Evolutionary conservation across 2,888 invertebrate genomes (phyloP), one percentile per base, ranked within the genome.

Genomic region (Eupithecia tripunctaria): DNA sequence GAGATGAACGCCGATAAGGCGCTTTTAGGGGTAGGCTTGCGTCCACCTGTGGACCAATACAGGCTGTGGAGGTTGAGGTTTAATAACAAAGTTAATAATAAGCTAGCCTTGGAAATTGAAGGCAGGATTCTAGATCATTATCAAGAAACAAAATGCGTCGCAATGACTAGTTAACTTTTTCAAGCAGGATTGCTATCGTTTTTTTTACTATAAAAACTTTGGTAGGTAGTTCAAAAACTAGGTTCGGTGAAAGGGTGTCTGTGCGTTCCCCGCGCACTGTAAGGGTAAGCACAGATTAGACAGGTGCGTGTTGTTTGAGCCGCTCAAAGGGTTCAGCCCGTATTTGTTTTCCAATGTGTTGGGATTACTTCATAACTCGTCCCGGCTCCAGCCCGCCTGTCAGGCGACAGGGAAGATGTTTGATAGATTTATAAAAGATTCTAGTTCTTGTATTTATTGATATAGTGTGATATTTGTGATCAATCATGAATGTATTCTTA

Each of bases 281-380:
- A 63, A 56, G 27, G 43, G 71, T 68, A 74, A 62, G 68, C 60
- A 56, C 41, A 69, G 74, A 74, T 74, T 71, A 74, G 71, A 43
- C 74, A 74, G 71, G 74, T 74, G 74, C 68, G 74, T 74, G 66
- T 71, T 74, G 74, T 71, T 38, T 62, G 68, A 74, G 68, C 25
- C 74, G 71, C 71, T 62, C 66, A 71, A 62, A 63, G 56, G 47
- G 73, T 29, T 68, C n/a, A 21, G 47, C n/a, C 21, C 4, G 56
- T 56, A 25, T 56, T 56, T 56, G 25, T 56, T 25, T 25, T 25
- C 4, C 21, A 25, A 56, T 56, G 56, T 56, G 56, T 56, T 14
- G 56, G 56, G 56, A 56, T 56, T 56, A 56, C 56, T 25, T 56
- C 25, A 56, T 56, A 56, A 56, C 56, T 12, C 14, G 25, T 25